Base-by-base conservation (phyloP, 2,113 vertebrate species). In the Agapornis roseicollis region DNA sequence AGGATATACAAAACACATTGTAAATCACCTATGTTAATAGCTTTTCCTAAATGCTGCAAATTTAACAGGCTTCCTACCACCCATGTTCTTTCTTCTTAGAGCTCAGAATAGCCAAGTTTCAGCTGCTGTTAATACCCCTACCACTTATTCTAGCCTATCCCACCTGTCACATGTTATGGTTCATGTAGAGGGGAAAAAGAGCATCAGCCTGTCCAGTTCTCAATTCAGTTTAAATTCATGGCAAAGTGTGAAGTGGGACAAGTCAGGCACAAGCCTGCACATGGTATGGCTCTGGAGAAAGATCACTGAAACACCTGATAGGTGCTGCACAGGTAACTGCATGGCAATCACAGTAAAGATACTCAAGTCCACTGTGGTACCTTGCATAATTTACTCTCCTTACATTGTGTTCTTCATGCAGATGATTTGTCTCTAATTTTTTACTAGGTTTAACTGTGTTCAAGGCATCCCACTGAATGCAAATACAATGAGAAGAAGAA, bases 311-410 rank as follows among this genome's bases (percentile, higher is more conserved):
- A 81, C 15, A 27, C 35, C 53, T 8, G 4, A 8, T 4, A 18
- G 29, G 35, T 31, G 29, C 71, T 69, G 46, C 23, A 79, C 7
- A 42, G 12, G 4, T 0, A 79, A 77, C n/a, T 66, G 44, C 6
- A 0, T 10, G 25, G 41, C 70, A 80, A 33, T 37, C 31, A 17
- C 0, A 23, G 27, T 9, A 52, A 65, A 68, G 44, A 52, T 0
- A 76, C 22, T 7, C 19, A 42, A 31, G 60, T 24, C 58, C 50
- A 20, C 64, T 72, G 47, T 46, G 1, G 0, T 70, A 33, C 41
- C 72, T 42, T 50, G 50, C 17, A 66, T 80, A 78, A 71, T 53
- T 83, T 90, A 42, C 77, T 46, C n/a, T 70, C 55, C 28, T 61
- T 76, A 49, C 24, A 14, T 31, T 23, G 3, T 15, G 53, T 47